Evolutionary conservation across 2,797 vertebrate genomes (phyloP).

Genomic region (Cottoperca gobio): DNA sequence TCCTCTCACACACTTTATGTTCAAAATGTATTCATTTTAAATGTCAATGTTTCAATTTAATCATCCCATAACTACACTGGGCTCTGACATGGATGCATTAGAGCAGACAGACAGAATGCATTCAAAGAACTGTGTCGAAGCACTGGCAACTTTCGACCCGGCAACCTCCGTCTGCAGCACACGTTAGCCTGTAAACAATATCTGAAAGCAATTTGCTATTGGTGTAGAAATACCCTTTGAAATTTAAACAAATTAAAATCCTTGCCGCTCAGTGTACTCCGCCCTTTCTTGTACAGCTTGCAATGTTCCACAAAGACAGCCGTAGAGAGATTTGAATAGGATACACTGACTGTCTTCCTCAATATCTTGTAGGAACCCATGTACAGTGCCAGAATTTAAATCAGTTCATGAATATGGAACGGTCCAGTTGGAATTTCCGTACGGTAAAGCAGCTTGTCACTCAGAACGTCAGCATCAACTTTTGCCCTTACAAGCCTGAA

Average conservation of each 20-base stretch:
- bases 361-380: constrained; percentile 79
- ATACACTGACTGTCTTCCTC: constrained; percentile 75
- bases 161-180: constrained; percentile 26
- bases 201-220: constrained; percentile 54
- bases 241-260: constrained; percentile 63
- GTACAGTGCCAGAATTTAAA: constrained; percentile 86
- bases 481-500: constrained; percentile 85
- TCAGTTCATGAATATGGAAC: constrained; percentile 89
- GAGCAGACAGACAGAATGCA: constrained; percentile 16
- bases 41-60: constrained; percentile 35
- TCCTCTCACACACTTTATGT: neutral
- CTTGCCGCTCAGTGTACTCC: constrained; percentile 27
- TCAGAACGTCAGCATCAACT: constrained; percentile 86
- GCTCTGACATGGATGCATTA: constrained; percentile 20
- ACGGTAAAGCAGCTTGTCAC: constrained; percentile 87
- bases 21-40: constrained; percentile 2
- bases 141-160: constrained; percentile 25
- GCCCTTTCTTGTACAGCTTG: constrained; percentile 44
- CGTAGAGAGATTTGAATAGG: constrained; percentile 67
- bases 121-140: constrained; percentile 45
- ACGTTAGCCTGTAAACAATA: constrained; percentile 49
- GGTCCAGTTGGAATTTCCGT: constrained; percentile 85
- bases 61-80: constrained; percentile 6
- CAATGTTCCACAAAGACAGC: constrained; percentile 69
- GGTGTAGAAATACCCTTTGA: constrained; percentile 52